Percentiles rank a stretch among this genome's conserved stretches.
Conservation (phyloP, 2,113 vertebrate genomes). For the Grammomys surdaster region DNA sequence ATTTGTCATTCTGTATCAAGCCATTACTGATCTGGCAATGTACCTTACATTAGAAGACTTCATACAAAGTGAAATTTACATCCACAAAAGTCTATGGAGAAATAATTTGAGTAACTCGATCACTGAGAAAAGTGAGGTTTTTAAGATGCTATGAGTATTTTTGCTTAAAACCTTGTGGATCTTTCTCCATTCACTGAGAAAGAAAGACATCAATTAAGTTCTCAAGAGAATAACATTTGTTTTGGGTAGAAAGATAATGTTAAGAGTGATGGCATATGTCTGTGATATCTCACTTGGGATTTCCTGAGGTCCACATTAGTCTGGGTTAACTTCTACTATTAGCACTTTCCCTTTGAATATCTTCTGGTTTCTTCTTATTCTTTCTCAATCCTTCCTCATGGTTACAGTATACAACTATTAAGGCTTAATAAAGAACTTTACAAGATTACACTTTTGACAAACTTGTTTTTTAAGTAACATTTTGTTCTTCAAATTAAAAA, state of each 20-base stretch:
- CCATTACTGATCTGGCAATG: background rate
- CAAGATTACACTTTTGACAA: background rate
- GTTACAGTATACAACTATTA: background rate
- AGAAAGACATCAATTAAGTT: conserved; percentile 21
- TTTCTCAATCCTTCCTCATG: background rate
- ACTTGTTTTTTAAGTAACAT: background rate
- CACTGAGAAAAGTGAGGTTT: conserved; percentile 14
- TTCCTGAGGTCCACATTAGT: background rate
- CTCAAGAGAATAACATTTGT: background rate
- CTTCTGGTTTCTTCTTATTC: background rate
- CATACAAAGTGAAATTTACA: background rate
- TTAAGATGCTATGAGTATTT: conserved; percentile 13
- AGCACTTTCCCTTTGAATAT: conserved; percentile 37
- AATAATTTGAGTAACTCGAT: conserved; percentile 13
- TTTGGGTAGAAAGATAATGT: background rate
- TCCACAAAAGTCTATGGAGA: conserved; percentile 9
- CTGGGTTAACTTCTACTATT: background rate
- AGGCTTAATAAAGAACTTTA: background rate
- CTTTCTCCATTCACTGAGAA: background rate
- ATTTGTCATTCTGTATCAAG: background rate
- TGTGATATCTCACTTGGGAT: background rate
- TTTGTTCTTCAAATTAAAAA: conserved; percentile 36
- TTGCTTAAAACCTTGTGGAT: background rate
- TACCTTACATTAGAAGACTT: background rate
- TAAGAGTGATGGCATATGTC: background rate